Percentiles rank a stretch among this genome's conserved stretches.
These are phyloP conservation scores for Pipra filicauda DNA, from an alignment of 2,113 vertebrate species.

Conservation along the genomic window DNA sequence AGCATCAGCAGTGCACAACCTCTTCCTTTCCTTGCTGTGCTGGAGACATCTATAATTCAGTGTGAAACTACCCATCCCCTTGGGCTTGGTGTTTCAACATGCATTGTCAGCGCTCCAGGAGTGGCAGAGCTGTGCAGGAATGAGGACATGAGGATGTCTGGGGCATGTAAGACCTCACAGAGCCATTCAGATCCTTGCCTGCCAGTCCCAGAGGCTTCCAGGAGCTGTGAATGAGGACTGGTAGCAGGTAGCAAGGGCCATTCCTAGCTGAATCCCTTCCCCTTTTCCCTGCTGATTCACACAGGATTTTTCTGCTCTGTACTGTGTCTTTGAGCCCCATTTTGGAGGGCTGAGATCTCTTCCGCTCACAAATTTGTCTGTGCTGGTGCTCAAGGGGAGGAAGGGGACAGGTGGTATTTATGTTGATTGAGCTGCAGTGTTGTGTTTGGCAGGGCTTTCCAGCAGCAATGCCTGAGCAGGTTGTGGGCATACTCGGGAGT, in stretches of 20 bases:
- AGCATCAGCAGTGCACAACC: neutral
- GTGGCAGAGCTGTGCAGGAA: neutral
- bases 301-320: neutral
- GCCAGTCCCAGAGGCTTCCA: neutral
- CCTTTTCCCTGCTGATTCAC: neutral
- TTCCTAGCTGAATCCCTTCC: neutral
- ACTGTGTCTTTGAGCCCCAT: neutral
- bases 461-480: neutral
- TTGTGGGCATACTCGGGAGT: conserved; percentile 22
- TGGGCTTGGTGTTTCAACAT: neutral
- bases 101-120: fast-evolving
- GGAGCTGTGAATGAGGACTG: neutral
- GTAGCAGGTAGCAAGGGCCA: neutral
- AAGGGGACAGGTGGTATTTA: neutral
- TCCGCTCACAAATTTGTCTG: neutral
- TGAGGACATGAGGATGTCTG: neutral
- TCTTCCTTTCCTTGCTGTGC: neutral
- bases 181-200: neutral
- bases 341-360: neutral
- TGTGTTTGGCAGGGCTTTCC: conserved; percentile 3
- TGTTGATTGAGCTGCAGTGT: neutral
- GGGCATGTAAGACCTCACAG: neutral
- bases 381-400: neutral
- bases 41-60: neutral
- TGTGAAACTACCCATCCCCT: fast-evolving